Base-by-base conservation (phyloP, 1,140 invertebrate genomes). In the Asbolus verrucosus region DNA sequence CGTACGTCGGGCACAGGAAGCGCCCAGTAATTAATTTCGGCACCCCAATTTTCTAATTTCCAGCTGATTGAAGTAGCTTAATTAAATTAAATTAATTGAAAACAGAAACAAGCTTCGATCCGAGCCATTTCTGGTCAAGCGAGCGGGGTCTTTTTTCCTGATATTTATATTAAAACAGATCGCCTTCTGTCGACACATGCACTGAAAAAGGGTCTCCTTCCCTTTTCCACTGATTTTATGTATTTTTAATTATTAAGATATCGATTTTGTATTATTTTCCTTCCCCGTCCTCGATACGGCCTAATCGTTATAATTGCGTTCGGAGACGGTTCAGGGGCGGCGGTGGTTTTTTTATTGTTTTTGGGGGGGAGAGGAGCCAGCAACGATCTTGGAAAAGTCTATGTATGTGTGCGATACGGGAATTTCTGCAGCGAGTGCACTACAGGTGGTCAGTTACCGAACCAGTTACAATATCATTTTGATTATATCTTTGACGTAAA, bases 241-340 rank as follows among this genome's bases (percentile, higher is more conserved):
- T 75, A 75, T 75, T 75, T 75, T 75, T 75, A 75, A 75, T 75
- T 75, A 75, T 75, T 75, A 75, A 67, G 68, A 67, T 75, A 75
- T 75, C 71, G 73, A 75, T 75, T 74, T 74, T 67, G 70, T 74
- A 69, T 74, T 75, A 75, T 67, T 70, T 75, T 70, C 61, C 72
- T 63, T 66, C 14, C 16, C 19, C 59, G 31, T 41, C 15, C 43
- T 14, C 43, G 19, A 18, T 46, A 16, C 62, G 31, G 33, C 11
- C 46, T 70, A 70, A 70, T 70, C 69, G 62, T 70, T 70, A 66
- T 70, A 54, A 70, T 70, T 66, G 68, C 68, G 24, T 27, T n/a
- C 24, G 24, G 33, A 36, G n/a, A n/a, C n/a, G n/a, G n/a, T n/a
- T n/a, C n/a, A 36, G 33, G 33, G 33, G 6, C 2, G 33, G 5